Base-by-base conservation (phyloP, 1,140 invertebrate species). In the Drosophila parvula region DNA sequence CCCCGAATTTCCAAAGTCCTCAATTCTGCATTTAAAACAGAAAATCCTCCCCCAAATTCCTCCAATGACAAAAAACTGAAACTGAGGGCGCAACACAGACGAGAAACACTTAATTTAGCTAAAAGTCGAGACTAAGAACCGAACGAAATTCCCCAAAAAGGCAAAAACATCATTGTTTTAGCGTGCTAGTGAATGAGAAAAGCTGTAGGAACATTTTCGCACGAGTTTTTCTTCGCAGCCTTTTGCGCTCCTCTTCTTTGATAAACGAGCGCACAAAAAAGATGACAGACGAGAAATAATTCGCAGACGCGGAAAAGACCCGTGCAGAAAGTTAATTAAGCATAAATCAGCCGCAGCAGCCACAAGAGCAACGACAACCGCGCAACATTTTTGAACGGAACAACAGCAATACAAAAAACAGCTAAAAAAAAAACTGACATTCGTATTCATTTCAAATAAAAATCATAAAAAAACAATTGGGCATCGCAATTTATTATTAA, bases 381-480 rank as follows among this genome's bases (percentile, higher is more conserved):
- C 59, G 73, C 50, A 63, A 81, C 38, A 60, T 80, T 79, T 63
- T 76, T 81, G 45, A 60, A 65, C 43, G 50, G 43, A 73, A 76
- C 22, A 65, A 73, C 55, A 81, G 47, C 65, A 74, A 85, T 56
- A 78, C 63, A 64, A 78, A 60, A 79, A 22, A 22, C 68, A 83
- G 79, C 80, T 77, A 86, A 64, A 88, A 81, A 86, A 64, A 88
- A 81, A 88, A 89, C 80, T 89, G 85, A 78, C 78, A 89, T 89
- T 89, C 84, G 84, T 84, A 89, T 89, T 89, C 85, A 89, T 89
- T 89, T 89, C 84, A 89, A 89, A 89, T 89, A 89, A 89, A 89
- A 89, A 76, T 88, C 81, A 77, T 82, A 53, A 86, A 74, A 78
- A 69, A 84, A 64, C 63, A 50, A 50, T 45, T 71, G 65, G 30